Conservation (phyloP, 1,140 invertebrate genomes). For the Lerema accius region DNA sequence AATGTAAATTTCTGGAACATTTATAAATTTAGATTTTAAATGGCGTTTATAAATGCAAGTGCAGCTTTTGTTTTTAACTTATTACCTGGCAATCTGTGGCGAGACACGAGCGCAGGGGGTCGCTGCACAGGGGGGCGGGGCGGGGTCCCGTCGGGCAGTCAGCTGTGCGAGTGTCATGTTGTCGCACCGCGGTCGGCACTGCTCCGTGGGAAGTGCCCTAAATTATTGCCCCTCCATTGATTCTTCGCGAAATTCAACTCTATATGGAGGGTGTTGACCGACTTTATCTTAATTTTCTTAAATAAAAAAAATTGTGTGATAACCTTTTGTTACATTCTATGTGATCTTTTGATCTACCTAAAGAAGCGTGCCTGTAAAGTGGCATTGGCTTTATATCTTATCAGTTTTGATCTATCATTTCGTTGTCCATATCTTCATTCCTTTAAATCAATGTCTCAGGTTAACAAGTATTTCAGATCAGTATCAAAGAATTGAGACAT, state of each 20-base stretch:
- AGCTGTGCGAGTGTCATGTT: constrained; percentile 79
- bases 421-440: constrained; percentile 11
- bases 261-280: constrained; percentile 41
- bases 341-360: not conserved
- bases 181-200: constrained; percentile 54
- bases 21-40: constrained; percentile 30
- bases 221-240: constrained; percentile 66
- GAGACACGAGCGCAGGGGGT: constrained; percentile 45
- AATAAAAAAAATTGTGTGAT: not conserved
- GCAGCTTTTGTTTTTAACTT: constrained; percentile 38
- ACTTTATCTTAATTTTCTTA: constrained; percentile 28
- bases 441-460: constrained; percentile 16
- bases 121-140: constrained; percentile 53
- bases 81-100: constrained; percentile 47
- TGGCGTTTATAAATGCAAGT: constrained; percentile 36
- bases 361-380: not conserved
- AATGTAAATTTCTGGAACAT: constrained; percentile 14
- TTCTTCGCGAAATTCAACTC: constrained; percentile 54
- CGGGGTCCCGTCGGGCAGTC: constrained; percentile 68
- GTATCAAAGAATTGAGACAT: constrained; percentile 3
- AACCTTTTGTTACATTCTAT: too few species aligned
- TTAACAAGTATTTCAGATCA: constrained; percentile 18
- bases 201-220: constrained; percentile 76
- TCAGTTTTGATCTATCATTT: constrained; percentile 31
- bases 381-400: constrained; percentile 35